A percentile compares a stretch with the other conserved stretches of the same genome.
phyloP scores from a whole-genome alignment of 2,888 invertebrate genomes.

The Agrochola lota region DNA sequence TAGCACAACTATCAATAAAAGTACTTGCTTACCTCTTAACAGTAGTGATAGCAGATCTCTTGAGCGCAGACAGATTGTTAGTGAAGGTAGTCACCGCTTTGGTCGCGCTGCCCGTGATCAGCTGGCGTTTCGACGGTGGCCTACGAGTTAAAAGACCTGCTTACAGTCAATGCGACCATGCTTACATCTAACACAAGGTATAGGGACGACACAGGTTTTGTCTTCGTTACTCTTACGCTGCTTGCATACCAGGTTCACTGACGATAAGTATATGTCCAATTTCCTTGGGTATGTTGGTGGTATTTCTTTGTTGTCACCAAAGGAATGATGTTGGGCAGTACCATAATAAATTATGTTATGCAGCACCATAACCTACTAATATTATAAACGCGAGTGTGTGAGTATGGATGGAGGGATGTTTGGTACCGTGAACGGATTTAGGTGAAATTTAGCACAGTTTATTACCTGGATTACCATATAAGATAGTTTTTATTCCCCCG shows the following conservation, averaged over 20 bases:
- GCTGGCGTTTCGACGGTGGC: conserved; percentile 82
- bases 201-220: conserved; percentile 16
- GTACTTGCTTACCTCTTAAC: conserved; percentile 81
- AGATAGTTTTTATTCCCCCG: no score
- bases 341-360: background rate
- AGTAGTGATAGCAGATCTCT: conserved; percentile 85
- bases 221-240: background rate
- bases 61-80: conserved; percentile 82
- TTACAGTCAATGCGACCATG: conserved; percentile 68
- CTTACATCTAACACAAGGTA: conserved; percentile 25
- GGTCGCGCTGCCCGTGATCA: conserved; percentile 85
- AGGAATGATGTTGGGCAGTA: background rate
- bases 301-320: no score
- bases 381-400: no score
- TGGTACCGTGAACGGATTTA: no score
- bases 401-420: no score
- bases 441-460: no score
- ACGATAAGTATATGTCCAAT: background rate
- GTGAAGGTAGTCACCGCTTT: conserved; percentile 79
- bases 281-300: background rate
- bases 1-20: background rate
- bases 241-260: background rate
- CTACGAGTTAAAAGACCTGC: conserved; percentile 75
- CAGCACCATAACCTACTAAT: no score
- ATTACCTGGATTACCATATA: no score